Conservation (phyloP, 2,113 vertebrate genomes). For the Corythoichthys intestinalis region DNA sequence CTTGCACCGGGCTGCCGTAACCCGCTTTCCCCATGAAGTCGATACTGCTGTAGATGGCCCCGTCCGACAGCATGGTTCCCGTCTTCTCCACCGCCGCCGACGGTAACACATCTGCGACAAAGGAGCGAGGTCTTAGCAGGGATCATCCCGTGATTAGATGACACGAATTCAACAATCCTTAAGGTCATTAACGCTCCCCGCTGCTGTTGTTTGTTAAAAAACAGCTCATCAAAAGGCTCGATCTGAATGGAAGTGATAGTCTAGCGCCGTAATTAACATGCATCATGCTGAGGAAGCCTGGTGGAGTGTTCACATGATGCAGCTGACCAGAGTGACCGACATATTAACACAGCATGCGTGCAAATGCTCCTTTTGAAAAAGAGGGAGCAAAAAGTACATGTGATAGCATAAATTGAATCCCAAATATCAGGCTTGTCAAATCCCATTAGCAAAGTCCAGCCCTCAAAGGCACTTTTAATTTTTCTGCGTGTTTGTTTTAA, state of each 20-base stretch:
- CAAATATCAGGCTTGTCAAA: conserved; percentile 59
- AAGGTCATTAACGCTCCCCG: conserved; percentile 68
- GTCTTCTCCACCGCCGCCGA: conserved; percentile 88
- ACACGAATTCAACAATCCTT: conserved; percentile 62
- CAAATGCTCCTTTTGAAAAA: conserved; percentile 12
- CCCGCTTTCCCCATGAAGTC: conserved; percentile 92
- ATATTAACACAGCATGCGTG: conserved; percentile 27
- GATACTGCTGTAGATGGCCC: conserved; percentile 97
- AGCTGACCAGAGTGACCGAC: conserved; percentile 22
- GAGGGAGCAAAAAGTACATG: conserved; percentile 22
- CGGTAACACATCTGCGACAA: conserved; percentile 81
- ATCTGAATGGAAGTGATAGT: conserved; percentile 76
- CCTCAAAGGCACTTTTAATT: conserved; percentile 64
- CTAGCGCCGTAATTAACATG: conserved; percentile 67
- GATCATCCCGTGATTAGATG: conserved; percentile 49
- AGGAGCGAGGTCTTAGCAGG: conserved; percentile 20
- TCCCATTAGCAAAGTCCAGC: conserved; percentile 51
- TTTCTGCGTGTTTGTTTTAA: conserved; percentile 33
- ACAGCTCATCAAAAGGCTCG: conserved; percentile 59
- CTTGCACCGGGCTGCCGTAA: conserved; percentile 87
- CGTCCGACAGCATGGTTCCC: conserved; percentile 92
- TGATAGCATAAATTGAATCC: conserved; percentile 30
- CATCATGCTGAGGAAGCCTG: conserved; percentile 50
- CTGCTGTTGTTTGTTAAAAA: conserved; percentile 62
- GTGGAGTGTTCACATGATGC: conserved; percentile 46